Evolutionary conservation across 2,113 vertebrate genomes (phyloP).

Genomic region (Hylia prasina): DNA sequence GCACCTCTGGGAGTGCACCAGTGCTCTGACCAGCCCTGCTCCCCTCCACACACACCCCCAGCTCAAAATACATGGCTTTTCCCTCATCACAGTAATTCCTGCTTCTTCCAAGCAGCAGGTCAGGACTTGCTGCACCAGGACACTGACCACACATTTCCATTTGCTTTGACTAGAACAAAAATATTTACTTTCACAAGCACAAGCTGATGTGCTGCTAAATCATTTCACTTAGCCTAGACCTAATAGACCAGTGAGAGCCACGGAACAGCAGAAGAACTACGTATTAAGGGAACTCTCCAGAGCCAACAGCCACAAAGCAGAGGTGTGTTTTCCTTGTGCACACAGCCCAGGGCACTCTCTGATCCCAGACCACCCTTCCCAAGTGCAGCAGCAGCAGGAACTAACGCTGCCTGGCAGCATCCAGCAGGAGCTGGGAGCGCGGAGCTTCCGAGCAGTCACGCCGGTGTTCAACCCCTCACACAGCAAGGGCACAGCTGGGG

Average conservation of each 20-base stretch:
- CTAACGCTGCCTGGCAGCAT: fast-evolving
- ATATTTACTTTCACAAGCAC: neutral
- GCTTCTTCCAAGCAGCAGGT: neutral
- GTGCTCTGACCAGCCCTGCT: neutral
- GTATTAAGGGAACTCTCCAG: neutral
- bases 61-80: fast-evolving
- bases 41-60: neutral
- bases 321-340: neutral
- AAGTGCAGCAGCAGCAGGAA: neutral
- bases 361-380: neutral
- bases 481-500: neutral
- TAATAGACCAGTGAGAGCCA: neutral
- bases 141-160: neutral
- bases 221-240: neutral
- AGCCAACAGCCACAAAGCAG: neutral
- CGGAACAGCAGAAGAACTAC: fast-evolving
- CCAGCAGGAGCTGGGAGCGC: neutral
- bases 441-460: fast-evolving
- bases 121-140: neutral
- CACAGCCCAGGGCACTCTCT: neutral
- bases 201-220: neutral
- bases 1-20: neutral
- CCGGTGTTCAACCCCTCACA: neutral
- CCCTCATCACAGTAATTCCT: neutral
- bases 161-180: neutral